Percentiles rank a stretch among this genome's conserved stretches.
phyloP scores from a whole-genome alignment of 1,140 invertebrate genomes.

The Trachelipus rathkii region DNA sequence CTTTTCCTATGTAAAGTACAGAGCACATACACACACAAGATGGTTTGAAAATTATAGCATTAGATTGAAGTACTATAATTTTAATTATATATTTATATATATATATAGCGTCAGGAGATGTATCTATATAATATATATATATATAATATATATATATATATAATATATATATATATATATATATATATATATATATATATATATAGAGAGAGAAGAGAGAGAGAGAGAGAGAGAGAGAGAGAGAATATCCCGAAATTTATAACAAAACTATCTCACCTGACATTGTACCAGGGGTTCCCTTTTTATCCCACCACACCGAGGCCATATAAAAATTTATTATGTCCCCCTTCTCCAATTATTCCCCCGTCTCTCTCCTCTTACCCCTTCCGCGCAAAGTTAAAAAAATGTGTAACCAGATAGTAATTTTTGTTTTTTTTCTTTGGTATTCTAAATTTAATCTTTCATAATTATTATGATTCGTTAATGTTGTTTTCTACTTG shows the following conservation, averaged over 20 bases:
- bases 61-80: too few relatives aligned
- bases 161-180: slow-evolving; percentile 7
- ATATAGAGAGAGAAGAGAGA: background rate
- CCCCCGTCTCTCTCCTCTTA: background rate
- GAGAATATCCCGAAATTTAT: background rate
- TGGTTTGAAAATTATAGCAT: too few relatives aligned
- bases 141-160: background rate
- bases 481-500: background rate
- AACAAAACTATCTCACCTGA: slow-evolving; percentile 4
- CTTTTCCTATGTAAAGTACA: background rate
- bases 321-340: slow-evolving; percentile 14
- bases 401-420: slow-evolving; percentile 4
- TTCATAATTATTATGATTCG: background rate
- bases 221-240: background rate
- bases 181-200: slow-evolving; percentile 15
- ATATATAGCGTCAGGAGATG: too few relatives aligned
- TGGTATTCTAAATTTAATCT: background rate
- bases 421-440: background rate
- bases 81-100: slow-evolving; percentile 5
- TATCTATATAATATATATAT: slow-evolving; percentile 1
- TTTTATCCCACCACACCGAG: background rate
- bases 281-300: background rate
- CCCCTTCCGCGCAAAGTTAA: background rate
- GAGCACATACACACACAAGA: background rate
- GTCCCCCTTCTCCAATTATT: slow-evolving; percentile 6